A percentile compares a stretch with the other conserved stretches of the same genome.
phyloP scores from a whole-genome alignment of 1,140 invertebrate species.

The Ctenoplectra terminalis region DNA sequence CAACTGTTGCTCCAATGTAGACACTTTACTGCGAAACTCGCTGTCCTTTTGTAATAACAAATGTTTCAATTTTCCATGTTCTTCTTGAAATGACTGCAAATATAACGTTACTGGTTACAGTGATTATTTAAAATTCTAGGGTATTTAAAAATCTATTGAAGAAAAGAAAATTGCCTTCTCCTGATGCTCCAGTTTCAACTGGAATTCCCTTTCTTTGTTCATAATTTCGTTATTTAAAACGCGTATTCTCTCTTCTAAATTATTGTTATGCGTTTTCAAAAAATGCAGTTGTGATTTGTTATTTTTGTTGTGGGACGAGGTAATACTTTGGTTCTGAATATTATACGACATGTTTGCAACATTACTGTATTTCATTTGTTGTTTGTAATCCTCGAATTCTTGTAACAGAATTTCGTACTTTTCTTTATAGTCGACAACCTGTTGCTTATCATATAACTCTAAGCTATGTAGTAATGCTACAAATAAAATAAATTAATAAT shows the following conservation, averaged over 20 bases:
- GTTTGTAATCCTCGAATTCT: conserved; percentile 82
- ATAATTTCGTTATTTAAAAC: conserved; percentile 85
- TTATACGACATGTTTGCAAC: conserved; percentile 73
- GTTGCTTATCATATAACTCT: conserved; percentile 68
- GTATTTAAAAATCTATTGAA: not conserved
- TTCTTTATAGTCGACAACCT: conserved; percentile 79
- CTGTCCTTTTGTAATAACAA: conserved; percentile 78
- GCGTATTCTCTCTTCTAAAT: conserved; percentile 87
- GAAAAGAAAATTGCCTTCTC: conserved; percentile 69
- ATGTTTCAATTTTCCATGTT: conserved; percentile 78
- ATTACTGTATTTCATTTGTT: conserved; percentile 77
- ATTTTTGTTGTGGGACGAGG: conserved; percentile 68
- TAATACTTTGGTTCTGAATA: conserved; percentile 76
- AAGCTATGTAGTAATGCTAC: conserved; percentile 74
- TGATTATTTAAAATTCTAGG: not conserved
- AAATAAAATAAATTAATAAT: conserved; percentile 47
- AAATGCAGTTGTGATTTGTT: conserved; percentile 79
- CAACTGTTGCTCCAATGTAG: conserved; percentile 89
- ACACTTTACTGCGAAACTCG: conserved; percentile 85
- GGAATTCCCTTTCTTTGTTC: conserved; percentile 84
- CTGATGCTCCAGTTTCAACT: conserved; percentile 82
- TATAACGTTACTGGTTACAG: not conserved
- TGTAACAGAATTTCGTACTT: conserved; percentile 81
- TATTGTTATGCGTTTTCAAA: conserved; percentile 85
- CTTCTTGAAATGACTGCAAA: conserved; percentile 82